Base-by-base conservation (phyloP, 2,888 invertebrate genomes). In the Phrixothrix hirtus region DNA sequence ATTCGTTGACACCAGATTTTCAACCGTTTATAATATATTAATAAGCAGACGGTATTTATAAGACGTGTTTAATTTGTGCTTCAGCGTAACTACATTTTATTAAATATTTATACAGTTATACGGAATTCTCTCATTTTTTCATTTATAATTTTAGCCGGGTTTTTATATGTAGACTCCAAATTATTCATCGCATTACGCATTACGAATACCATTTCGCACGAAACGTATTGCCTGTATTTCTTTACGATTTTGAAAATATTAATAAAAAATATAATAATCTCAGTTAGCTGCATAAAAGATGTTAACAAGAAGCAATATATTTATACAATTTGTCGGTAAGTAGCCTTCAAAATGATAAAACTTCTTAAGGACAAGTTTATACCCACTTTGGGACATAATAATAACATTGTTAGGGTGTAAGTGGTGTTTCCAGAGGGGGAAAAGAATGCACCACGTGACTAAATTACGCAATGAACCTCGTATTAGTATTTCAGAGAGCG, bases 381-480 rank as follows among this genome's bases (percentile, higher is more conserved):
- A 58, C 64, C 68, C 69, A 68, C 70, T 70, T 68, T 68, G 64
- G 63, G 61, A 60, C 50, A 55, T 55, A 55, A 70, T 71, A 70
- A 71, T 70, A 70, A 68, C 70, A 66, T 65, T 69, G 67, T 66
- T 52, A 59, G 59, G 66, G 62, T 62, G 63, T 64, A 62, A 63
- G 63, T 64, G 61, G 62, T 61, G 62, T 62, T 58, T 44, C 61
- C 50, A 59, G 59, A 57, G 61, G 62, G 63, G 54, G 43, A 60
- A 68, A 72, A 71, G 72, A 72, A 72, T 70, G 68, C 68, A 62
- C 65, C 73, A 71, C 75, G 75, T 76, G 75, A 76, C 75, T 67
- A 68, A 74, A 74, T 75, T 75, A 69, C 73, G 66, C 69, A 73
- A 73, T 70, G 72, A 73, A 69, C 64, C 63, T 59, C 67, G 72